phyloP scores from a whole-genome alignment of 2,797 vertebrate genomes.

The Acanthornis magna region DNA sequence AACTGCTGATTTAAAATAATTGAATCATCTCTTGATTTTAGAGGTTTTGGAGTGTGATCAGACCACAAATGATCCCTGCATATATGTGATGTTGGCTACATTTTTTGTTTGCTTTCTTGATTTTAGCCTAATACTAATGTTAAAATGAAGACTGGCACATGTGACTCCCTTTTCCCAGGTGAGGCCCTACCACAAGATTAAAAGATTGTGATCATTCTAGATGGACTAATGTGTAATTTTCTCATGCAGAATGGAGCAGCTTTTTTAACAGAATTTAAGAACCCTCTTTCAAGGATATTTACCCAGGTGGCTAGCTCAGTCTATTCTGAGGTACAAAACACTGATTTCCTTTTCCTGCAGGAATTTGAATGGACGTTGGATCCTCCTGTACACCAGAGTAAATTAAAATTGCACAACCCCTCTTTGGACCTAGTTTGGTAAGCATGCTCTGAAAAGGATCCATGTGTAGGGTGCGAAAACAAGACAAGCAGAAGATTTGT shows the following conservation, averaged over 20 bases:
- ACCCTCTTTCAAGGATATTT: neutral
- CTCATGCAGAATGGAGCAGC: neutral
- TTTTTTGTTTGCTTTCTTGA: neutral
- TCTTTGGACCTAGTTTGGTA: neutral
- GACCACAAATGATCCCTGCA: neutral
- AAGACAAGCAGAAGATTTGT: neutral
- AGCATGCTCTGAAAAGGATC: neutral
- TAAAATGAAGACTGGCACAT: neutral
- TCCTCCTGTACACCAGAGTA: neutral
- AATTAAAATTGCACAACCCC: neutral
- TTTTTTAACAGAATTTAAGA: neutral
- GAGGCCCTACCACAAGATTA: neutral
- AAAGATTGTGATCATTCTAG: neutral
- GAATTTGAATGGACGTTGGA: neutral
- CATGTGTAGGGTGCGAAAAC: neutral
- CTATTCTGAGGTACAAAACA: neutral
- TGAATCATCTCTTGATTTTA: neutral
- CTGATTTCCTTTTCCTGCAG: neutral
- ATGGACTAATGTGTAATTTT: neutral
- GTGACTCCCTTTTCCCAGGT: neutral
- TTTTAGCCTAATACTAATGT: neutral
- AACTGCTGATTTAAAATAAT: neutral
- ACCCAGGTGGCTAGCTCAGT: neutral
- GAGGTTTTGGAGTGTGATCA: neutral
- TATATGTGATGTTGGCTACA: accelerated